Evolutionary conservation across 2,888 invertebrate species (phyloP).

Genomic region (Brachypalpus laphriformis): DNA sequence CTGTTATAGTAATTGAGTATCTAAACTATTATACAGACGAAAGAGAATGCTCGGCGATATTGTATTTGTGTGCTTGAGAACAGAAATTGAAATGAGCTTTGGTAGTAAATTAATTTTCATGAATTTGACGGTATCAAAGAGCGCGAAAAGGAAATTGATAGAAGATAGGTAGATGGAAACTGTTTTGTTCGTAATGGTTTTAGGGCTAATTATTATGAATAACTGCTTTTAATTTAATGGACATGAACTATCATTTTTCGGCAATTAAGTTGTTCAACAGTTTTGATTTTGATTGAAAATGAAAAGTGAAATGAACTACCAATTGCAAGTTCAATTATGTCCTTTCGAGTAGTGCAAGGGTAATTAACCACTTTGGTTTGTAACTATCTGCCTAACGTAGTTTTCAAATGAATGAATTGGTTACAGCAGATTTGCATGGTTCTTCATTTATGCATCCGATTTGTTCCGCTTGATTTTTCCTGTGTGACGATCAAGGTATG

Average conservation of each 20-base stretch:
- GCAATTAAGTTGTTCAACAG: neutral
- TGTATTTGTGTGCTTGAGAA: slow-evolving; percentile 19
- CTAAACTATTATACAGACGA: neutral
- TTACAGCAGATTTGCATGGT: too few species aligned
- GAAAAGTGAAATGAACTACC: neutral
- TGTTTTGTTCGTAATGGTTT: neutral
- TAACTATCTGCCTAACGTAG: too few species aligned
- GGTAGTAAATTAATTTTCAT: slow-evolving; percentile 48
- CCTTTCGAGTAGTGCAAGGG: too few species aligned
- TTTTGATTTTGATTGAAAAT: neutral
- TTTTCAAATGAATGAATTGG: too few species aligned
- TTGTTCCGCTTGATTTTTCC: too few species aligned
- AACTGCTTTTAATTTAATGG: neutral
- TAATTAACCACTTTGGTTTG: too few species aligned
- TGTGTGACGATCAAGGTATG: too few species aligned
- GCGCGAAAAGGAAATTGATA: slow-evolving; percentile 51
- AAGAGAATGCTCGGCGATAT: slow-evolving; percentile 37
- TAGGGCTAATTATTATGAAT: neutral
- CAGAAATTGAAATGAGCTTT: slow-evolving; percentile 52
- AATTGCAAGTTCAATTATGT: too few species aligned
- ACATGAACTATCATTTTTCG: neutral
- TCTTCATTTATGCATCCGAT: too few species aligned
- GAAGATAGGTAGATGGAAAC: slow-evolving; percentile 24
- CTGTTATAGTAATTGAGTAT: neutral
- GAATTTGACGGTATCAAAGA: slow-evolving; percentile 34